A percentile compares a stretch with the other conserved stretches of the same genome.
phyloP scores from a whole-genome alignment of 1,140 invertebrate genomes.

The Philotrypesis tridentata region DNA sequence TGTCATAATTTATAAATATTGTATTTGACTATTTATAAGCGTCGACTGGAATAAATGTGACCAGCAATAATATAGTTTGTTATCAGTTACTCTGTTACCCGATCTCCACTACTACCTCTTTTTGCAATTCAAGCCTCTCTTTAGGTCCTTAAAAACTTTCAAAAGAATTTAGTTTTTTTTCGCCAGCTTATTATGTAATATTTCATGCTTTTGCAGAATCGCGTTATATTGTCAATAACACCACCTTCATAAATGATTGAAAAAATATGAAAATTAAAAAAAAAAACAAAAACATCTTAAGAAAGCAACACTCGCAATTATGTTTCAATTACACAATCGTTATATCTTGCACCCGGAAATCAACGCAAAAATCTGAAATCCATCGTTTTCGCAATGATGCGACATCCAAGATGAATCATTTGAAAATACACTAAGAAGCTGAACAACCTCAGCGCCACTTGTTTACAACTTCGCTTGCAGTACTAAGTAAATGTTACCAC shows the following conservation, averaged over 20 bases:
- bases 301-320: not conserved
- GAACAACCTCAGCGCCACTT: not conserved
- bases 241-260: too few relatives aligned
- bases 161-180: too few relatives aligned
- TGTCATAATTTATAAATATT: slow-evolving; percentile 51
- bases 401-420: not conserved
- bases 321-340: not conserved
- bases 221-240: too few relatives aligned
- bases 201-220: too few relatives aligned
- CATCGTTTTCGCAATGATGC: not conserved
- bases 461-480: not conserved
- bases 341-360: not conserved
- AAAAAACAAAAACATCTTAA: not conserved
- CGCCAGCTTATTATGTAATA: too few relatives aligned
- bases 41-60: slow-evolving; percentile 48
- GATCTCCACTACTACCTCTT: not conserved
- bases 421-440: not conserved
- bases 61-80: slow-evolving; percentile 41
- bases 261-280: too few relatives aligned
- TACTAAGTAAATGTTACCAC: too few relatives aligned
- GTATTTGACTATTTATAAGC: slow-evolving; percentile 50
- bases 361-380: not conserved
- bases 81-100: slow-evolving; percentile 1
- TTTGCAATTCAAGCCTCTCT: not conserved
- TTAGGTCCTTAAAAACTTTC: not conserved